Conservation (phyloP, 1,140 invertebrate species). For the Heliothis subflexa region DNA sequence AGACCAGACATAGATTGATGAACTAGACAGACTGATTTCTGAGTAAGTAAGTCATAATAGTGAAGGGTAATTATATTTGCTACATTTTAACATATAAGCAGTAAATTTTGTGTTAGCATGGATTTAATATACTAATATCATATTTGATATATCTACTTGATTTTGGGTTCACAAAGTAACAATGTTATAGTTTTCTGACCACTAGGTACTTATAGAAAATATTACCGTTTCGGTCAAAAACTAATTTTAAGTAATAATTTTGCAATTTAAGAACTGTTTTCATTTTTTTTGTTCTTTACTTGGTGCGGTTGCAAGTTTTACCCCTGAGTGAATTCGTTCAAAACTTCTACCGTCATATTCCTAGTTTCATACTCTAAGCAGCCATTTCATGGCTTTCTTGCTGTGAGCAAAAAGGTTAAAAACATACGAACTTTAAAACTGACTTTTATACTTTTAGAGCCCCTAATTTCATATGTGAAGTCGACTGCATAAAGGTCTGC, state of each 20-base stretch:
- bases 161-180: too few relatives aligned
- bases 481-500: neutral
- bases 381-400: neutral
- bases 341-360: slow-evolving; percentile 5
- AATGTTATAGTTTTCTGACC: neutral
- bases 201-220: neutral
- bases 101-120: too few relatives aligned
- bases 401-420: neutral
- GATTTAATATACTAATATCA: too few relatives aligned
- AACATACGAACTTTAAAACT: slow-evolving; percentile 10
- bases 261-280: neutral
- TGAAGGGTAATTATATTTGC: too few relatives aligned
- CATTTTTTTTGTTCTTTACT: neutral
- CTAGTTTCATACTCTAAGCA: neutral
- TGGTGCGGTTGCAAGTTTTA: neutral
- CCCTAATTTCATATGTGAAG: slow-evolving; percentile 13
- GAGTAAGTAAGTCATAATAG: too few relatives aligned
- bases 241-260: neutral
- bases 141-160: too few relatives aligned
- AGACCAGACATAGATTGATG: neutral
- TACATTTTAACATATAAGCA: too few relatives aligned
- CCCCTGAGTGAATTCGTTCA: slow-evolving; percentile 4
- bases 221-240: neutral
- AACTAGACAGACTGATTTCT: too few relatives aligned
- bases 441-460: slow-evolving; percentile 7